Evolutionary conservation across 2,797 vertebrate genomes (phyloP).

Genomic region (Iguana delicatissima): DNA sequence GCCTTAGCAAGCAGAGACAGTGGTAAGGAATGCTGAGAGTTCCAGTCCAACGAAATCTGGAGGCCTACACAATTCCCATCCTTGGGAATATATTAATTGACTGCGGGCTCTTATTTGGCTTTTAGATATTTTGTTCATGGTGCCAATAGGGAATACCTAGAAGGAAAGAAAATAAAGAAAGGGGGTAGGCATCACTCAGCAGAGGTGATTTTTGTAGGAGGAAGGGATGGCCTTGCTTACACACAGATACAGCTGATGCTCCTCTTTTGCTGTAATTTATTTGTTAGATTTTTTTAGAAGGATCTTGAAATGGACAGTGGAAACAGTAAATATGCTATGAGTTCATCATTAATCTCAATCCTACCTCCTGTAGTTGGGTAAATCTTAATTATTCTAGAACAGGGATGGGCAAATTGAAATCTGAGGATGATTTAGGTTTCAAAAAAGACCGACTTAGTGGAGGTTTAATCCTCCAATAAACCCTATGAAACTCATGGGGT

Average conservation of each 20-base stretch:
- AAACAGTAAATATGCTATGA: neutral
- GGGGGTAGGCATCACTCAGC: neutral
- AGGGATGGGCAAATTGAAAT: neutral
- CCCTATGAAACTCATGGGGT: no score
- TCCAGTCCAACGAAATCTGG: no score
- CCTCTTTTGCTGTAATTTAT: neutral
- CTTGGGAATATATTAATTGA: neutral
- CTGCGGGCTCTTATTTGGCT: no score
- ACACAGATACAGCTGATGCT: neutral
- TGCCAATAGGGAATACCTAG: neutral
- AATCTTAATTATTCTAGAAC: neutral
- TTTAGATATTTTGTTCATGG: neutral
- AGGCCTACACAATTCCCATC: neutral
- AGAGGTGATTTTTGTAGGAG: neutral
- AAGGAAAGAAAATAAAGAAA: neutral
- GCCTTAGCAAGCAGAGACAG: no score
- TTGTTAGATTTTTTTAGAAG: neutral
- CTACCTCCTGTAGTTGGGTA: neutral
- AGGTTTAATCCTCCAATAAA: no score
- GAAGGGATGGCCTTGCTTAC: neutral
- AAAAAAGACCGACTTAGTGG: no score
- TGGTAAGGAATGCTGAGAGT: no score
- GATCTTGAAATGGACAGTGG: neutral
- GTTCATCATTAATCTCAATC: neutral
- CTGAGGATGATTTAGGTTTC: no score